Evolutionary conservation across 2,797 vertebrate species (phyloP).

Genomic region (Neostethus bicornis): DNA sequence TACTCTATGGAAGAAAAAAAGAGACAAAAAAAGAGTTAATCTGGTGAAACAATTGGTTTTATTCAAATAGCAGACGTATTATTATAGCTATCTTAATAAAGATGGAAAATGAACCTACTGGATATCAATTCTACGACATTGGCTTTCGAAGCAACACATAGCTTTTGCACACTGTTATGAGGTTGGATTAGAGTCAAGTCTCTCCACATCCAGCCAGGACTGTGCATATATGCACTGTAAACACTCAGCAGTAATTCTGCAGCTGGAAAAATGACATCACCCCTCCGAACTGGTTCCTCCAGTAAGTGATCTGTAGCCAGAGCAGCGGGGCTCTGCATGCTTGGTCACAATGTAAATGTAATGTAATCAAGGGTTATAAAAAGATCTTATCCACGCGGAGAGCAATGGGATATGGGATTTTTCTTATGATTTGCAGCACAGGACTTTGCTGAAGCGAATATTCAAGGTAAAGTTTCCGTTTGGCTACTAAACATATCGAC

Average conservation of each 20-base stretch:
- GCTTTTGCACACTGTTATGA: slow-evolving; percentile 36
- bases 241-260: slow-evolving; percentile 42
- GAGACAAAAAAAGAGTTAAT: slow-evolving; percentile 37
- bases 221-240: slow-evolving; percentile 31
- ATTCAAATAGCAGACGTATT: slow-evolving; percentile 35
- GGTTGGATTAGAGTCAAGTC: slow-evolving; percentile 37
- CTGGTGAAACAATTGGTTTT: slow-evolving; percentile 35
- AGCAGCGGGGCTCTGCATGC: slow-evolving; percentile 19
- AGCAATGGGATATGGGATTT: background rate
- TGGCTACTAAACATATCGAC: background rate
- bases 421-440: slow-evolving; percentile 4
- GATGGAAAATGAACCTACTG: slow-evolving; percentile 22
- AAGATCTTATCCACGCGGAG: slow-evolving; percentile 19
- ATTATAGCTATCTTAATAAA: slow-evolving; percentile 34
- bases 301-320: slow-evolving; percentile 41
- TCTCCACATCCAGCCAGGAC: slow-evolving; percentile 24
- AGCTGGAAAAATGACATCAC: slow-evolving; percentile 60
- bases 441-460: background rate
- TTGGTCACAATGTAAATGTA: slow-evolving; percentile 1
- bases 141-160: slow-evolving; percentile 45
- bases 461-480: background rate
- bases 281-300: slow-evolving; percentile 17
- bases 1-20: slow-evolving; percentile 58
- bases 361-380: slow-evolving; percentile 31
- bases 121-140: slow-evolving; percentile 28